These are phyloP conservation scores for Zaprionus lineosus DNA, from an alignment of 2,888 invertebrate genomes.

Conservation along the genomic window DNA sequence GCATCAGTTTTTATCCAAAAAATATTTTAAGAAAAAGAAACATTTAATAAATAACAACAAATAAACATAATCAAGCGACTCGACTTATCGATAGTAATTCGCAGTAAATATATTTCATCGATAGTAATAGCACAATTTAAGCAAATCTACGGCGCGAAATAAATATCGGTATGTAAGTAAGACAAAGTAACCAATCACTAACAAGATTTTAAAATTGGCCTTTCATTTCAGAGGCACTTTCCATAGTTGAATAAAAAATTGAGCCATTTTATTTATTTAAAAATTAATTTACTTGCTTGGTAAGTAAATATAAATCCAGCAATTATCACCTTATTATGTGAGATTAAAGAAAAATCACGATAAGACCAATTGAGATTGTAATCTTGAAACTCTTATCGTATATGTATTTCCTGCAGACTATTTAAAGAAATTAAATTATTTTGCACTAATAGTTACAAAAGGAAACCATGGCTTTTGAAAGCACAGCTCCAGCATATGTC, in stretches of 20 bases:
- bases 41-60: too few relatives aligned
- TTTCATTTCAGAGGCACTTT: too few relatives aligned
- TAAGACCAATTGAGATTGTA: conserved; percentile 26
- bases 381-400: conserved; percentile 34
- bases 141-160: not conserved
- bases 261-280: too few relatives aligned
- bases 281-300: not conserved
- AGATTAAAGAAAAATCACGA: conserved; percentile 15
- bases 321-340: conserved; percentile 3
- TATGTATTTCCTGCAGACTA: conserved; percentile 20
- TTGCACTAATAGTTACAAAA: conserved; percentile 6
- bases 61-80: not conserved
- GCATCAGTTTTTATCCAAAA: too few relatives aligned
- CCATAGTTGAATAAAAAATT: too few relatives aligned
- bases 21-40: too few relatives aligned
- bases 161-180: not conserved
- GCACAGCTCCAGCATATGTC: not conserved
- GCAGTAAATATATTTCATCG: not conserved
- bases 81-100: not conserved
- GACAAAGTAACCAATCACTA: too few relatives aligned
- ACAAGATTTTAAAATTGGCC: too few relatives aligned
- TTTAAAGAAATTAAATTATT: conserved; percentile 7
- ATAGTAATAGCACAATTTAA: not conserved
- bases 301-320: conserved; percentile 1
- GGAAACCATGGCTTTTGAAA: conserved; percentile 29